phyloP scores from a whole-genome alignment of 2,113 vertebrate genomes.

The Rhinolophus sinicus region DNA sequence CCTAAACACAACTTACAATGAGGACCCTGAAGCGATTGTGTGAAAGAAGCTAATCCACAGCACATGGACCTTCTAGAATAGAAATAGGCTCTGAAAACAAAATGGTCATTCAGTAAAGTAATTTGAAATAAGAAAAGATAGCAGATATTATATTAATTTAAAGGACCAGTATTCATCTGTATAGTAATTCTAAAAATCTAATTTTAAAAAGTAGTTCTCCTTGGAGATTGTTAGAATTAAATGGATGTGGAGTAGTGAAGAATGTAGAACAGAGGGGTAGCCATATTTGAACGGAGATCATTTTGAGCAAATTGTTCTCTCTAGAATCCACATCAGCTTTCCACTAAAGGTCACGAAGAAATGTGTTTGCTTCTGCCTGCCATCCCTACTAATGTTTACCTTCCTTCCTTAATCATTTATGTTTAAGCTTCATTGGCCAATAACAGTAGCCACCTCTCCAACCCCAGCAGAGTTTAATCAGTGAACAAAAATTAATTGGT shows the following conservation, averaged over 20 bases:
- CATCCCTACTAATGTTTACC: not conserved
- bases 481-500: not conserved
- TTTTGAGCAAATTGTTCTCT: not conserved
- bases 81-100: not conserved
- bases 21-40: not conserved
- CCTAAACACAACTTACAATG: not conserved
- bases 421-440: not conserved
- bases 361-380: not conserved
- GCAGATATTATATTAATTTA: not conserved
- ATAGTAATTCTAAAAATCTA: not conserved
- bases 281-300: not conserved
- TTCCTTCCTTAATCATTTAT: not conserved
- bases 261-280: not conserved
- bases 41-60: not conserved
- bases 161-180: not conserved
- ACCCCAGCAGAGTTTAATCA: conserved; percentile 20
- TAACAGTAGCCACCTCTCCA: not conserved
- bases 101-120: not conserved
- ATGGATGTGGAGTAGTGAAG: not conserved
- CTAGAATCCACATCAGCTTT: not conserved
- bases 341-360: not conserved
- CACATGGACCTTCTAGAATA: not conserved
- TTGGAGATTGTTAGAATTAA: not conserved
- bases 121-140: conserved; percentile 3
- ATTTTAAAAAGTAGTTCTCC: not conserved